Conservation (phyloP, 2,888 invertebrate species). For the Ophion costatus region DNA sequence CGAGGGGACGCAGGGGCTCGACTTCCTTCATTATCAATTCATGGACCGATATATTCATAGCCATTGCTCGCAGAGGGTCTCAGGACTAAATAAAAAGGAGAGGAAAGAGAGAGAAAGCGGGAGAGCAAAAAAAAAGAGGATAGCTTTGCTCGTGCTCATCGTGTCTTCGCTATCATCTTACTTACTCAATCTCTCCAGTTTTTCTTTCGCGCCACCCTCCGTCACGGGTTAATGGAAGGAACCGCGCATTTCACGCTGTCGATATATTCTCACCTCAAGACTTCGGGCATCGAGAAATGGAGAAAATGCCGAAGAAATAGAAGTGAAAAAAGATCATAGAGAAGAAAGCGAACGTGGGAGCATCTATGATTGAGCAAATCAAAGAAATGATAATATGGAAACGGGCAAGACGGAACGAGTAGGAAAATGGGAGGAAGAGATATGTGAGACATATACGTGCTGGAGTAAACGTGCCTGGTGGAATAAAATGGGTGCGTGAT, state of each 20-base stretch:
- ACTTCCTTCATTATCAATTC: slow-evolving; percentile 79
- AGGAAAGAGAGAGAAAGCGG: background rate
- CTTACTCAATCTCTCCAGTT: slow-evolving; percentile 22
- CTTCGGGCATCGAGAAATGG: slow-evolving; percentile 25
- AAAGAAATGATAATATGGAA: slow-evolving; percentile 51
- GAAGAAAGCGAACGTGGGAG: slow-evolving; percentile 42
- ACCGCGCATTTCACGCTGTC: slow-evolving; percentile 33
- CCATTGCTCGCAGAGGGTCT: slow-evolving; percentile 23
- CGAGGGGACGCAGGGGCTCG: slow-evolving; percentile 60
- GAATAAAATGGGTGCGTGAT: slow-evolving; percentile 15
- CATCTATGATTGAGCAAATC: slow-evolving; percentile 47
- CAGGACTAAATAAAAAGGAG: slow-evolving; percentile 8
- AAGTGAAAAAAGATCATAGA: slow-evolving; percentile 3
- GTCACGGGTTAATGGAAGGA: slow-evolving; percentile 27
- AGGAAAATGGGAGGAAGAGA: slow-evolving; percentile 33
- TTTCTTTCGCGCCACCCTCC: slow-evolving; percentile 15
- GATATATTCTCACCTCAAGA: slow-evolving; percentile 29
- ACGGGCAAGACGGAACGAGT: slow-evolving; percentile 30
- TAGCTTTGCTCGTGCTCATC: slow-evolving; percentile 47
- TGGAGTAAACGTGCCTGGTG: background rate
- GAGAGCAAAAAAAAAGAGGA: slow-evolving; percentile 47
- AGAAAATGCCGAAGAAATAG: slow-evolving; percentile 15
- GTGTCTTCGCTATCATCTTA: slow-evolving; percentile 38
- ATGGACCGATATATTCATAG: slow-evolving; percentile 68
- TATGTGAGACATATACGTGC: background rate